These are phyloP conservation scores for Apolygus lucorum DNA, from an alignment of 1,140 invertebrate genomes.

Conservation along the genomic window DNA sequence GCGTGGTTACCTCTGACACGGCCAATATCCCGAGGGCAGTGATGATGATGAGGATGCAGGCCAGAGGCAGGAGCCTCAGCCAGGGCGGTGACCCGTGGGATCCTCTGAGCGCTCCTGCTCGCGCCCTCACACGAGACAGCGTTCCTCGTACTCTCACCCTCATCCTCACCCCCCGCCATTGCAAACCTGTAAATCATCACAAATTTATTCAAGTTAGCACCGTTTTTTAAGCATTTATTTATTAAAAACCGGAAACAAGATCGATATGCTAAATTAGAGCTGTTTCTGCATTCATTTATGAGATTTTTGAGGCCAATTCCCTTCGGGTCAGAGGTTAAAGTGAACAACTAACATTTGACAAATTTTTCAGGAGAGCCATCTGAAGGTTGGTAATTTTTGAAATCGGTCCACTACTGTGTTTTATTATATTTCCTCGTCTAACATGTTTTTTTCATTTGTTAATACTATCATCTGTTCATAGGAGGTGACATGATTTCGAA, in stretches of 20 bases:
- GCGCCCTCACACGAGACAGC: slow-evolving; percentile 27
- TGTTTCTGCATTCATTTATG: background rate
- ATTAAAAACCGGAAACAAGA: background rate
- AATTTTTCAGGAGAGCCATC: no score
- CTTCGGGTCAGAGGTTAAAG: no score
- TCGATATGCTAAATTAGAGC: background rate
- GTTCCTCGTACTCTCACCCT: slow-evolving; percentile 31
- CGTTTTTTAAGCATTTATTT: background rate
- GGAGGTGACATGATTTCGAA: no score
- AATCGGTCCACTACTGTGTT: no score
- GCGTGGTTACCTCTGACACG: slow-evolving; percentile 31
- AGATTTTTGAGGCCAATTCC: background rate
- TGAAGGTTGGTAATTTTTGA: no score
- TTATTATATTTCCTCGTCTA: no score
- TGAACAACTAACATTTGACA: no score
- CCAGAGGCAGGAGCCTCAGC: slow-evolving; percentile 30
- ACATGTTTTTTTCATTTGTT: no score
- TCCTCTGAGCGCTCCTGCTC: slow-evolving; percentile 23
- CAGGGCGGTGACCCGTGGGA: slow-evolving; percentile 27
- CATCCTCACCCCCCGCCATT: slow-evolving; percentile 29
- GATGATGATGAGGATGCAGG: slow-evolving; percentile 31
- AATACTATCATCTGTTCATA: no score
- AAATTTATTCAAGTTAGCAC: background rate
- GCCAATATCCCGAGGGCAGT: slow-evolving; percentile 31
- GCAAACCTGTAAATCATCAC: slow-evolving; percentile 16